Percentiles rank a stretch among this genome's conserved stretches.
Conservation (phyloP, 2,113 vertebrate species). For the Galbula dea region DNA sequence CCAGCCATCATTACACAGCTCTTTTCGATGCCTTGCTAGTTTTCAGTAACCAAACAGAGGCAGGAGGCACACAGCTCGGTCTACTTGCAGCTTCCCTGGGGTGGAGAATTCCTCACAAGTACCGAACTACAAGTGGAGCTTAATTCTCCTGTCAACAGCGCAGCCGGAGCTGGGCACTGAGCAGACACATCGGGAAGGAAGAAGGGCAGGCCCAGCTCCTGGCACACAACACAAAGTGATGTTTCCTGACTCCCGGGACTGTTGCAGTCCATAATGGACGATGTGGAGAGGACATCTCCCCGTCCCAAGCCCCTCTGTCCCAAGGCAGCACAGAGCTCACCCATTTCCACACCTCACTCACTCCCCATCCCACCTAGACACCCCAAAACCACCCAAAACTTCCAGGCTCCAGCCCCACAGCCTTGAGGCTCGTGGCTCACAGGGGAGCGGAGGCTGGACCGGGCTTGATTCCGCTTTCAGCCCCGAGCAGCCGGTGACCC, state of each 20-base stretch:
- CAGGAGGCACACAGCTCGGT: background rate
- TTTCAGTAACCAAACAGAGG: background rate
- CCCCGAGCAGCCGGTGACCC: background rate
- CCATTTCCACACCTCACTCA: background rate
- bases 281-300: background rate
- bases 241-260: background rate
- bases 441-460: background rate
- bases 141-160: background rate
- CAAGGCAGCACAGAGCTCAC: background rate
- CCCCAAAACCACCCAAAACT: too few relatives aligned
- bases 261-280: background rate
- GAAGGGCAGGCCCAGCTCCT: background rate
- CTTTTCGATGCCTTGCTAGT: background rate
- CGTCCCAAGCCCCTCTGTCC: background rate
- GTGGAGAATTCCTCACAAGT: background rate
- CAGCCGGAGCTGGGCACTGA: background rate
- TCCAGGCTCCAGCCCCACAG: background rate
- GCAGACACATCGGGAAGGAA: background rate
- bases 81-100: background rate
- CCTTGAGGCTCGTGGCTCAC: background rate
- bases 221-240: background rate
- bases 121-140: background rate
- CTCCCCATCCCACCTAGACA: background rate
- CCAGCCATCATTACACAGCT: slow-evolving; percentile 42
- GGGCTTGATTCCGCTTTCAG: background rate